Conservation (phyloP, 2,797 vertebrate genomes). For the Cercopithecus hamlyni region DNA sequence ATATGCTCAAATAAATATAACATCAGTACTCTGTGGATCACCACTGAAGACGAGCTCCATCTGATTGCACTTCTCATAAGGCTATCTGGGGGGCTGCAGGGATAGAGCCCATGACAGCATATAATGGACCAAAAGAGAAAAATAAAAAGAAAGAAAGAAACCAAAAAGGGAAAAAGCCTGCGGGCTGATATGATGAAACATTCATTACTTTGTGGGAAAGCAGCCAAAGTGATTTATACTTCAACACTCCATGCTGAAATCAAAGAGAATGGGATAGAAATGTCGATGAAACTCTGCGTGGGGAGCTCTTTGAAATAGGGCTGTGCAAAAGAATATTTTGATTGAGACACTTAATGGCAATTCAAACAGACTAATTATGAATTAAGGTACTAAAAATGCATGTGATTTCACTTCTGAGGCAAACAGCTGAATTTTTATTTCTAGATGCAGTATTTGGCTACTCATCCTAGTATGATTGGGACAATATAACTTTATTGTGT, state of each 20-base stretch:
- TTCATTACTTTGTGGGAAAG: constrained; percentile 67
- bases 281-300: background rate
- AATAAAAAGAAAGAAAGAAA: background rate
- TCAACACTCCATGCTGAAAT: constrained; percentile 58
- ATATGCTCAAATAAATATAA: background rate
- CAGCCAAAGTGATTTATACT: constrained; percentile 74
- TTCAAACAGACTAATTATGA: constrained; percentile 77
- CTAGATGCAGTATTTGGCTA: constrained; percentile 62
- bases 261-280: constrained; percentile 59
- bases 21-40: background rate
- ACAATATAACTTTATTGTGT: constrained; percentile 68
- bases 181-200: constrained; percentile 60
- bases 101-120: background rate
- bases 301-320: background rate
- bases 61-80: background rate
- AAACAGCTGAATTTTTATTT: constrained; percentile 61
- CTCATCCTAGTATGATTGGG: constrained; percentile 63
- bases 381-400: constrained; percentile 72
- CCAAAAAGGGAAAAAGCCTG: background rate
- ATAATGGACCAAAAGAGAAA: background rate
- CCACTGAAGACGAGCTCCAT: background rate
- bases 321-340: constrained; percentile 6
- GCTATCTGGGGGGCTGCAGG: accelerated
- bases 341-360: constrained; percentile 66
- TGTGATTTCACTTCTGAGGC: constrained; percentile 67